phyloP scores from a whole-genome alignment of 2,888 invertebrate genomes.

The Cryptocephalus primarius region DNA sequence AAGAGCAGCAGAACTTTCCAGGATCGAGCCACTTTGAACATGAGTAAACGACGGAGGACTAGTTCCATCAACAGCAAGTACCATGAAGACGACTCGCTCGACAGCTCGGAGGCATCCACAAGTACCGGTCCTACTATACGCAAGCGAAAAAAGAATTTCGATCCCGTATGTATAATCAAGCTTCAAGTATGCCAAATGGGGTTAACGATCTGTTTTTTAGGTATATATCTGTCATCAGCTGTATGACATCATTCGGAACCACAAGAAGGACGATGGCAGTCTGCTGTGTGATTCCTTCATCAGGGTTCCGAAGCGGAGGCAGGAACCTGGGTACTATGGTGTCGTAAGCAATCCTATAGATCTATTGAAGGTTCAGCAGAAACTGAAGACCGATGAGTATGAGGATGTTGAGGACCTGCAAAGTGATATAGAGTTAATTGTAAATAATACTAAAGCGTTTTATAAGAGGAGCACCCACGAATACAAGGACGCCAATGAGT shows the following conservation, averaged over 20 bases:
- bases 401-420: slow-evolving; percentile 86
- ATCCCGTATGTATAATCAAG: slow-evolving; percentile 49
- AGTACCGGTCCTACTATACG: slow-evolving; percentile 40
- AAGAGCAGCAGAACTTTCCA: too few relatives aligned
- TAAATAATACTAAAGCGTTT: slow-evolving; percentile 91
- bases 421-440: slow-evolving; percentile 80
- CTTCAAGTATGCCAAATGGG: too few relatives aligned
- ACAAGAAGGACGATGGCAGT: slow-evolving; percentile 85
- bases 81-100: slow-evolving; percentile 63
- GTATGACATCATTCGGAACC: slow-evolving; percentile 82
- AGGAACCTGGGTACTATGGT: slow-evolving; percentile 84
- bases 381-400: slow-evolving; percentile 94
- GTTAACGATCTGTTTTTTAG: slow-evolving; percentile 35
- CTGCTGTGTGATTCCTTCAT: slow-evolving; percentile 90
- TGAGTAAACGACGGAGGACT: slow-evolving; percentile 73
- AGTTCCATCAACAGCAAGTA: slow-evolving; percentile 73
- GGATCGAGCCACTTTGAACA: slow-evolving; percentile 20
- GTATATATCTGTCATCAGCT: slow-evolving; percentile 82
- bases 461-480: slow-evolving; percentile 81
- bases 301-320: slow-evolving; percentile 85
- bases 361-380: slow-evolving; percentile 88
- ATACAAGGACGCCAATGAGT: slow-evolving; percentile 77
- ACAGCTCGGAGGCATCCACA: slow-evolving; percentile 46
- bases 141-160: slow-evolving; percentile 60
- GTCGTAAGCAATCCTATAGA: slow-evolving; percentile 93